A percentile compares a stretch with the other conserved stretches of the same genome.
Conservation (phyloP, 2,888 invertebrate genomes). For the Lasioglossum oenotherae region DNA sequence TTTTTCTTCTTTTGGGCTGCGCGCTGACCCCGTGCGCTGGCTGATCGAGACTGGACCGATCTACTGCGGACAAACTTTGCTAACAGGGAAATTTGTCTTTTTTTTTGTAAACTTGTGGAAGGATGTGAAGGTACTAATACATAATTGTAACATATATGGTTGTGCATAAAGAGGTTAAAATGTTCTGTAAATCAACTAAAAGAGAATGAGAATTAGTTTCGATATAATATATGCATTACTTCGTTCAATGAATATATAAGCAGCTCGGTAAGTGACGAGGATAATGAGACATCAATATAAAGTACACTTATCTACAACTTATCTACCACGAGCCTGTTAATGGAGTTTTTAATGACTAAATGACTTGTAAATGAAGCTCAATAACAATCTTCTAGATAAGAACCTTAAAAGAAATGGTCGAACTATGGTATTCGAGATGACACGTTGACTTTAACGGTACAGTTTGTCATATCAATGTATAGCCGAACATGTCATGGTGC, state of each 20-base stretch:
- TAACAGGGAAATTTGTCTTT: background rate
- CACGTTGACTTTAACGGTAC: background rate
- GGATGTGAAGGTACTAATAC: background rate
- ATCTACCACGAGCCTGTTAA: background rate
- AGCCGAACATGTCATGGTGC: background rate
- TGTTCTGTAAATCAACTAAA: background rate
- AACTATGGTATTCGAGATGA: background rate
- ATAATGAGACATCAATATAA: background rate
- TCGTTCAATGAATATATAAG: background rate
- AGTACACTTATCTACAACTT: background rate
- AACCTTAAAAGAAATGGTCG: background rate
- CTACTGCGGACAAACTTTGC: slow-evolving; percentile 8
- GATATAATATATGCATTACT: background rate
- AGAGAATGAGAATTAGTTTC: background rate
- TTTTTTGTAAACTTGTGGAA: background rate
- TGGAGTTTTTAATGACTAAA: background rate
- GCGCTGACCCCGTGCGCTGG: background rate
- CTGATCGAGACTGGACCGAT: background rate
- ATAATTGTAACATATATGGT: background rate
- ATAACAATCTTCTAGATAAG: background rate
- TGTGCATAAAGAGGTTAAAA: background rate
- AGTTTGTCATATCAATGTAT: background rate
- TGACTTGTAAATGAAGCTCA: background rate
- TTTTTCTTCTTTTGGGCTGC: background rate
- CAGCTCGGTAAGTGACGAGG: too few relatives aligned